Conservation (phyloP, 2,797 vertebrate species). For the Lateolabrax maculatus region DNA sequence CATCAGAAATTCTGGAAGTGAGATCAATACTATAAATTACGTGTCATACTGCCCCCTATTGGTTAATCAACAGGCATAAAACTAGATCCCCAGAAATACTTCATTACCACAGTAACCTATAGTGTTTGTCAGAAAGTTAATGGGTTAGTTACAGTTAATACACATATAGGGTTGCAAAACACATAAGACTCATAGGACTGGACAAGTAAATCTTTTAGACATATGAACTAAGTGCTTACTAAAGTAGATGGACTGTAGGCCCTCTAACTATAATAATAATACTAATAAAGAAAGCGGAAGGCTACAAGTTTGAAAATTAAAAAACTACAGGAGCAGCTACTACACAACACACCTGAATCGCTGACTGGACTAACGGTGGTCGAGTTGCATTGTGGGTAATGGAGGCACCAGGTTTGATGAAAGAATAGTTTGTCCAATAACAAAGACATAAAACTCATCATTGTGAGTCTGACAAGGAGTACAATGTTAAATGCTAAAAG, state of each 20-base stretch:
- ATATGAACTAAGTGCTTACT: neutral
- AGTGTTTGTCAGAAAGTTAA: neutral
- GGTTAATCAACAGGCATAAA: neutral
- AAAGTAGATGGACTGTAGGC: too few relatives aligned
- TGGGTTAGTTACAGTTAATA: too few relatives aligned
- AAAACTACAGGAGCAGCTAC: neutral
- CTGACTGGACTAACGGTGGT: neutral
- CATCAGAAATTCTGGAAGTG: neutral
- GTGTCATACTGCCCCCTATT: neutral
- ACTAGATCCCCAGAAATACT: neutral
- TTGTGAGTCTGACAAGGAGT: neutral
- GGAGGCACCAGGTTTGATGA: neutral
- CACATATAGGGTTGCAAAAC: neutral
- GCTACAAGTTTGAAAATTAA: neutral
- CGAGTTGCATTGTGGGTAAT: neutral
- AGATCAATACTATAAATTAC: neutral
- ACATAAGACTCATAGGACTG: neutral
- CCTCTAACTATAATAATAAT: too few relatives aligned
- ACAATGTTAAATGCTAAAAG: neutral
- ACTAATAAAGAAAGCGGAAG: too few relatives aligned
- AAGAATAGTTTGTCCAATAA: neutral
- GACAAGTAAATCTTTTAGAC: neutral
- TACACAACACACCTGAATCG: neutral
- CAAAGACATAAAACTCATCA: neutral
- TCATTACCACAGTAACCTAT: neutral